Evolutionary conservation across 2,113 vertebrate genomes (phyloP).

Genomic region (Sinocyclocheilus rhinocerous): DNA sequence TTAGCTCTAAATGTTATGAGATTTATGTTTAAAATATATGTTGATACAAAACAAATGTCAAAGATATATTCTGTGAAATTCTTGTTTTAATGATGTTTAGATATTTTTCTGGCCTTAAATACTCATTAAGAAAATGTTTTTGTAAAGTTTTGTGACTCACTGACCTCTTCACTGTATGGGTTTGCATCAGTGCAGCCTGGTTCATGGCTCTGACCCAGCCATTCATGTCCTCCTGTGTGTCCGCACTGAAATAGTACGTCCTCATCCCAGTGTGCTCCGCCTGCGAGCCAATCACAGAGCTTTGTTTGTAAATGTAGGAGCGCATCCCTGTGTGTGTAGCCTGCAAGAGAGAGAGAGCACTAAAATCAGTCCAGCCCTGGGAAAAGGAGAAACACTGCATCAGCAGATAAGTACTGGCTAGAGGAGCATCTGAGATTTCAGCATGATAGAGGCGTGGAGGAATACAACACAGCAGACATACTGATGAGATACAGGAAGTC

Average conservation of each 20-base stretch:
- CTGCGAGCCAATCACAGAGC: slow-evolving; percentile 86
- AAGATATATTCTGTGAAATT: neutral
- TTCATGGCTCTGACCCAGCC: slow-evolving; percentile 93
- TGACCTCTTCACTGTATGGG: slow-evolving; percentile 76
- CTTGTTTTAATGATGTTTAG: neutral
- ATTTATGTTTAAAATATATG: too few relatives aligned
- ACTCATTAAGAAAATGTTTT: neutral
- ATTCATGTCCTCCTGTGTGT: slow-evolving; percentile 94
- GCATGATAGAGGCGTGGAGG: neutral
- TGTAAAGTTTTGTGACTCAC: slow-evolving; percentile 52
- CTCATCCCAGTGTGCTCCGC: slow-evolving; percentile 90
- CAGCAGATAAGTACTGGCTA: slow-evolving; percentile 3
- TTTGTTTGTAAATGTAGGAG: slow-evolving; percentile 86
- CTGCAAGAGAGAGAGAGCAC: slow-evolving; percentile 69
- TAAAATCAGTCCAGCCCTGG: slow-evolving; percentile 3
- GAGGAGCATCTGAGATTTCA: slow-evolving; percentile 14
- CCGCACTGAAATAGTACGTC: slow-evolving; percentile 95
- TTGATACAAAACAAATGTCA: too few relatives aligned
- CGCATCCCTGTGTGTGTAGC: slow-evolving; percentile 91
- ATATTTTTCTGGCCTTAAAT: neutral
- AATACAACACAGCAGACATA: neutral
- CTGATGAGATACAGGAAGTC: neutral
- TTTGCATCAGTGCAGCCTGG: slow-evolving; percentile 88
- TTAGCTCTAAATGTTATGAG: too few relatives aligned
- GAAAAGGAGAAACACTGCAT: slow-evolving; percentile 12